phyloP scores from a whole-genome alignment of 2,888 invertebrate species.

The Trichopoda pennipes region DNA sequence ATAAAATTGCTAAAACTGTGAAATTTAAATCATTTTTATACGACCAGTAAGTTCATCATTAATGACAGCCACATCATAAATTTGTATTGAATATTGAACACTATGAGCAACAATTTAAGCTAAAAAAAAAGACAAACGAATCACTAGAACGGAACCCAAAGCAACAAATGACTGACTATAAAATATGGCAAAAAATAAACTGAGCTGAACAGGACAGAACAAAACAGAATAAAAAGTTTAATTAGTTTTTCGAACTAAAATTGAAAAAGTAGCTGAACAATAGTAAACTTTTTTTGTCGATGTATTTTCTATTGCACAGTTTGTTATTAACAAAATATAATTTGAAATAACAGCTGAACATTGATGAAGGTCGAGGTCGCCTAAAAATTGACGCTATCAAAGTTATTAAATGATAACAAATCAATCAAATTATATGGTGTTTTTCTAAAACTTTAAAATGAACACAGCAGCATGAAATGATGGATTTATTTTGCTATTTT shows the following conservation, averaged over 20 bases:
- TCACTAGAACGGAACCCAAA: constrained; percentile 33
- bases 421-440: background rate
- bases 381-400: background rate
- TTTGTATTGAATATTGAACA: constrained; percentile 61
- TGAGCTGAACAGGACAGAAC: background rate
- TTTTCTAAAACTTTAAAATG: no score
- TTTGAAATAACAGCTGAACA: constrained; percentile 26
- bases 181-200: constrained; percentile 13
- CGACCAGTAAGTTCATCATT: constrained; percentile 42
- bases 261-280: constrained; percentile 64
- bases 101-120: constrained; percentile 24
- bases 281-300: constrained; percentile 23
- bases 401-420: background rate
- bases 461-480: background rate
- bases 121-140: constrained; percentile 8
- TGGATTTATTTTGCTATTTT: background rate
- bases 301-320: constrained; percentile 39
- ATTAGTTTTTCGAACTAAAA: constrained; percentile 67
- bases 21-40: constrained; percentile 31
- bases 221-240: constrained; percentile 57
- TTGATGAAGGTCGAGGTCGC: background rate
- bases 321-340: constrained; percentile 53
- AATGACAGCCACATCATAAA: constrained; percentile 48
- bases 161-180: constrained; percentile 60
- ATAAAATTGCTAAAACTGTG: constrained; percentile 24